Percentiles rank a stretch among this genome's conserved stretches.
phyloP scores from a whole-genome alignment of 1,140 invertebrate genomes.

The Lepidurus couesii region DNA sequence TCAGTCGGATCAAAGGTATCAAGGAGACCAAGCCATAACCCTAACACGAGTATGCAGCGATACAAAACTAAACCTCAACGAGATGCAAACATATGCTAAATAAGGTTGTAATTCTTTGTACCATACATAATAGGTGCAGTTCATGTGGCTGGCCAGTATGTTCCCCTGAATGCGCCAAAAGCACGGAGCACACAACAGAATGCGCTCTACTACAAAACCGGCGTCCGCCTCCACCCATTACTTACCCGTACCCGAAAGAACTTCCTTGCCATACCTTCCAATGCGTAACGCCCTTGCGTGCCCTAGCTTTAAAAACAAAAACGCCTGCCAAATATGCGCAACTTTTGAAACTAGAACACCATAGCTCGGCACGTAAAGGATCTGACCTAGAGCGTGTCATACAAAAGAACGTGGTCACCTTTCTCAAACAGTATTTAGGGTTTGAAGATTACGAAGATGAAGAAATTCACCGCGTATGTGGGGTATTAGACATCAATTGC shows the following conservation, averaged over 20 bases:
- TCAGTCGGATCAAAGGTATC: conserved; percentile 37
- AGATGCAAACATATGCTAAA: too few species aligned
- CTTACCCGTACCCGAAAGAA: neutral
- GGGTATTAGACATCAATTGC: conserved; percentile 64
- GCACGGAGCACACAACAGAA: conserved; percentile 30
- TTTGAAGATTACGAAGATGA: conserved; percentile 44
- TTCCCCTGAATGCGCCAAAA: conserved; percentile 33
- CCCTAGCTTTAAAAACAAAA: conserved; percentile 39
- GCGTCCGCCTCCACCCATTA: neutral
- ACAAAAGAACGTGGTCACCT: conserved; percentile 39
- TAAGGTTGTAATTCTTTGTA: neutral
- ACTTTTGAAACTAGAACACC: conserved; percentile 37
- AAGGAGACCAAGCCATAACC: neutral
- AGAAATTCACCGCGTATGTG: conserved; percentile 55
- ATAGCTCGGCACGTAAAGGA: conserved; percentile 36
- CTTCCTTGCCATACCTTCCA: conserved; percentile 26
- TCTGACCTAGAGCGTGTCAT: conserved; percentile 37
- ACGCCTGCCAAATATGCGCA: conserved; percentile 37
- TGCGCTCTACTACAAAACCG: conserved; percentile 24
- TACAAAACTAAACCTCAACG: too few species aligned
- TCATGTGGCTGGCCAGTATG: conserved; percentile 40
- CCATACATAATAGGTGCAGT: conserved; percentile 33
- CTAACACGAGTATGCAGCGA: neutral
- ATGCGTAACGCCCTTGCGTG: conserved; percentile 39
- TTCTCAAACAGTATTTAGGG: conserved; percentile 38